phyloP scores from a whole-genome alignment of 2,113 vertebrate species.

The Sphaerodactylus townsendi region DNA sequence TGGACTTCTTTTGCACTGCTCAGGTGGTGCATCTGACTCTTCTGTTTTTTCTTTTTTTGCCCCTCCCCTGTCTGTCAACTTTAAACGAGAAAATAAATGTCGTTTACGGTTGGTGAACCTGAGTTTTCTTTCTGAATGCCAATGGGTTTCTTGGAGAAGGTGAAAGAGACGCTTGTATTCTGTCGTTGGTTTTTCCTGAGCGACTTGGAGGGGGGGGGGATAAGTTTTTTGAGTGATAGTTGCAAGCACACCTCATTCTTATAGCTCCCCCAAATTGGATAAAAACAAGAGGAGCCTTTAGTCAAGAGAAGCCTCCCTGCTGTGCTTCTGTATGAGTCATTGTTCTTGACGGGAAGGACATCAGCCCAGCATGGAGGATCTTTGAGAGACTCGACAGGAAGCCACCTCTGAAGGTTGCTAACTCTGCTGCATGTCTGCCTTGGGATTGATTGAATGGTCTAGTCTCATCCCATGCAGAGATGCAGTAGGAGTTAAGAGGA shows the following conservation, averaged over 20 bases:
- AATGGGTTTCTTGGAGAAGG: background rate
- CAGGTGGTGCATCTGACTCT: slow-evolving; percentile 62
- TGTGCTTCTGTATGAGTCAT: background rate
- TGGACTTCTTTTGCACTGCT: slow-evolving; percentile 65
- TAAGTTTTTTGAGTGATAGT: background rate
- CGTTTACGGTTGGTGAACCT: slow-evolving; percentile 55
- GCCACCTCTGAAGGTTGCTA: background rate
- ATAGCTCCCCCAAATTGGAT: too few species aligned
- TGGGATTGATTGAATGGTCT: background rate
- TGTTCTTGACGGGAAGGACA: too few species aligned
- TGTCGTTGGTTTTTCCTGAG: background rate
- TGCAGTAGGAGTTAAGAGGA: background rate
- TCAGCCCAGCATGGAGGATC: background rate
- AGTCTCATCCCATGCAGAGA: background rate
- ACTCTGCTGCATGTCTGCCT: background rate
- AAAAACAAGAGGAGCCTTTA: background rate
- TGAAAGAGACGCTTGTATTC: background rate
- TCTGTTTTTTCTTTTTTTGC: slow-evolving; percentile 44
- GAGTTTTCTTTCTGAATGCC: background rate
- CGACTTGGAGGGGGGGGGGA: too few species aligned
- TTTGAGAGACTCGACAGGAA: background rate
- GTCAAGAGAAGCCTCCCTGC: too few species aligned
- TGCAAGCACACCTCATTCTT: background rate
- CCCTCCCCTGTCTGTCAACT: slow-evolving; percentile 40
- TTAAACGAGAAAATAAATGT: slow-evolving; percentile 74